Base-by-base conservation (phyloP, 2,113 vertebrate species). In the Peucedramus taeniatus region DNA sequence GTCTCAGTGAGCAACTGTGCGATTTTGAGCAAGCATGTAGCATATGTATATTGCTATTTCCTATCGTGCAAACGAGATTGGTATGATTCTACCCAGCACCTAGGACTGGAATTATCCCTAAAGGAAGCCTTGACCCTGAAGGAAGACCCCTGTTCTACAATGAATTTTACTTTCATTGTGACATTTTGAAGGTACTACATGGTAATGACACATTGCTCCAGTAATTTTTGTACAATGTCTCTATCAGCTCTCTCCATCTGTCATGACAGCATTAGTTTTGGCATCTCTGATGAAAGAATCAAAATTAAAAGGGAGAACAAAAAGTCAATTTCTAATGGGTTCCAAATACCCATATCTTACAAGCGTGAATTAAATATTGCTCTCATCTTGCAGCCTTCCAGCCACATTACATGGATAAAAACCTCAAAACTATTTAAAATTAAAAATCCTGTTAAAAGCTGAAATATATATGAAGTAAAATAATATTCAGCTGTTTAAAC, bases 221-320 rank as follows among this genome's bases (percentile, higher is more conserved):
- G 93, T 92, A 94, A 96, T 95, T 96, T 96, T 97, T 96, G 88
- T 96, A 90, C 93, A 78, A 51, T 64, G 84, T 92, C 88, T 93
- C 75, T 93, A 14, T 88, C 86, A 89, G 83, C 83, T 95, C 89
- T 91, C 94, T 93, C 95, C 96, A 97, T 96, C 96, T 98, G 97
- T 95, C 95, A 90, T 87, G 89, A 92, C 93, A 96, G 95, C 87
- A 94, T 94, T 94, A 90, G 92, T 97, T 96, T 95, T 97, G 97
- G 97, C 94, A 94, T 96, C 92, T 94, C 94, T 86, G 92, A 96
- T 95, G 92, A 94, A 96, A 94, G 95, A 95, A 94, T 96, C 78
- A 74, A 95, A 95, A 96, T 92, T 94, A 96, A 98, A 97, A 97
- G 80, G 65, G 85, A 96, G 90, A 94, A 77, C 89, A 95, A 94